Evolutionary conservation across 2,797 vertebrate genomes (phyloP), one percentile per base, ranked within the genome.

Genomic region (Neosilurus mollespiculum): DNA sequence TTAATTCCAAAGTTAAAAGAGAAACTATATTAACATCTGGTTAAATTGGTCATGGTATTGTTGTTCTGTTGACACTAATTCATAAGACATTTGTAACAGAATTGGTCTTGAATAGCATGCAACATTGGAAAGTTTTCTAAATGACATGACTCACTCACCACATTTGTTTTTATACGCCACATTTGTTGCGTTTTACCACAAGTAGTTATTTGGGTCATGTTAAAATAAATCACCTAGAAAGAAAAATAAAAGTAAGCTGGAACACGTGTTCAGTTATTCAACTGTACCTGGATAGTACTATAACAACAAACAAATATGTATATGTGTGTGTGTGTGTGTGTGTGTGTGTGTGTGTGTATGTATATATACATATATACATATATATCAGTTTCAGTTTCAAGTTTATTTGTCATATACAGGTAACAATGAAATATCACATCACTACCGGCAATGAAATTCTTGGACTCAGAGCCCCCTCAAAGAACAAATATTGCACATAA

Each of bases 251-350:
- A 26, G 14, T 34, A 22, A 43, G 34, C 5, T 22, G 12, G 43
- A 18, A 43, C 18, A 6, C 9, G 12, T 69, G 9, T 11, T 69
- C 9, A 69, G 18, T 43, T 43, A 34, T 16, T 43, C 66, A 43
- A 9, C 22, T 49, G 2, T 14, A 22, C 10, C 1, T 49, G 7
- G 4, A 18, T 10, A 16, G 64, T 30, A 30, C 30, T 30, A 34
- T 30, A 30, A 18, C 34, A 26, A 66, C n/a, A 81, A 77, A 65
- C 16, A 24, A 6, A 24, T 18, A n/a, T 59, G 82, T 78, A 18
- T 82, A 70, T 64, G 76, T 43, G 56, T 22, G 76, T 43, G 76
- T 43, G 76, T 43, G 76, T 43, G 58, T 43, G 76, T 43, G 61
- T 11, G 61, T 62, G 61, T 24, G 61, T 62, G 61, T 15, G 26